phyloP scores from a whole-genome alignment of 2,113 vertebrate genomes.

The Myotis yumanensis region DNA sequence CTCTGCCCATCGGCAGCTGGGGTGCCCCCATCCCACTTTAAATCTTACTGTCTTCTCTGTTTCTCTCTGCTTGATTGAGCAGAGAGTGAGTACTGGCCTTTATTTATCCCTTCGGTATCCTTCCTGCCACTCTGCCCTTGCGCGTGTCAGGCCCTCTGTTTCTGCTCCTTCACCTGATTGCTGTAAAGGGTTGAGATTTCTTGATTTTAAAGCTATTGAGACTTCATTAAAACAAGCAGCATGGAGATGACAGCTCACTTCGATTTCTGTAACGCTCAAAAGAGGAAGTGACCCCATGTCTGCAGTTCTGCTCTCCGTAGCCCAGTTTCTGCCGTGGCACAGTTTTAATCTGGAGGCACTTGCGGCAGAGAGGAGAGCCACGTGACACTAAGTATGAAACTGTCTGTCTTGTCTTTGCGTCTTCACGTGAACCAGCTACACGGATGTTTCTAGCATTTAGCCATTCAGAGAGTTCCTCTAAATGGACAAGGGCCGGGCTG shows the following conservation, averaged over 20 bases:
- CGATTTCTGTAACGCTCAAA: rapidly evolving
- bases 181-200: background rate
- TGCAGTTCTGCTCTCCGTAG: rapidly evolving
- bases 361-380: background rate
- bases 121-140: background rate
- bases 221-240: background rate
- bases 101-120: background rate
- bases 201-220: background rate
- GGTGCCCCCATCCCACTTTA: background rate
- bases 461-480: background rate
- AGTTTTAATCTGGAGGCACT: background rate
- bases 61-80: no score
- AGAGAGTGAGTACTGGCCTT: background rate
- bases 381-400: background rate
- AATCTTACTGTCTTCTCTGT: background rate
- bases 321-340: rapidly evolving
- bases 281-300: no score
- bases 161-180: no score
- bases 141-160: no score
- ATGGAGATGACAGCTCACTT: background rate
- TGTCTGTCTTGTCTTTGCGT: no score
- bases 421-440: background rate
- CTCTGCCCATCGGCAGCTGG: background rate
- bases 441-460: background rate
- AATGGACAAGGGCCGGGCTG: rapidly evolving